Base-by-base conservation (phyloP, 2,888 invertebrate genomes). In the Drosophila melanosoma region DNA sequence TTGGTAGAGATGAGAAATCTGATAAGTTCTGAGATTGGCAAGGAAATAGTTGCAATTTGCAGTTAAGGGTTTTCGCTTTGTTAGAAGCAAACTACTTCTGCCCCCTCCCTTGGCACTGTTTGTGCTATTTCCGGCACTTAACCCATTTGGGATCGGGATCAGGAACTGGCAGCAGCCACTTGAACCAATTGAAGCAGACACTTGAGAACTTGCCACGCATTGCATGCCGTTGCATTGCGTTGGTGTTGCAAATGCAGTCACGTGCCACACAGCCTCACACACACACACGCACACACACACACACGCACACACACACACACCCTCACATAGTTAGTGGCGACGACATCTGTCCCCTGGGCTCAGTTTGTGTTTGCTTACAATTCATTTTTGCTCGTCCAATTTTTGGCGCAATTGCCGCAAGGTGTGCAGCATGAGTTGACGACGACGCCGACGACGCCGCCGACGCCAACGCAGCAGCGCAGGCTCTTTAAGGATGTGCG, bases 381-480 rank as follows among this genome's bases (percentile, higher is more conserved):
- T 65, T 59, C 5, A 40, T 63, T 59, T 49, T 58, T 32, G 33
- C 53, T 68, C 20, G 26, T 59, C 53, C 78, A 71, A 69, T 61
- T 84, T 83, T 84, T 84, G 83, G 83, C 83, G 83, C 83, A 84
- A 85, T 85, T 70, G 80, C 66, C 64, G 69, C 61, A 79, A 76
- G 80, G 80, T 79, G 78, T 78, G 71, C 49, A 49, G n/a, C n/a
- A 29, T 20, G n/a, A 56, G 32, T 52, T 29, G 29, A 29, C 52
- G 20, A 52, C 33, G 52, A 15, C 32, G 49, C 29, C 29, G 29
- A 15, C 32, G 49, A 29, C 49, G 29, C 29, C 29, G 29, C 26
- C 23, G 42, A 56, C 45, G 60, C 53, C 67, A 42, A 53, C 51
- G 60, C 63, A 69, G 45, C 32, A 56, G 36, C 56, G 29, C 53